Evolutionary conservation across 2,888 invertebrate species (phyloP), one percentile per base, ranked within the genome.

Genomic region (Thymelicus acteon): DNA sequence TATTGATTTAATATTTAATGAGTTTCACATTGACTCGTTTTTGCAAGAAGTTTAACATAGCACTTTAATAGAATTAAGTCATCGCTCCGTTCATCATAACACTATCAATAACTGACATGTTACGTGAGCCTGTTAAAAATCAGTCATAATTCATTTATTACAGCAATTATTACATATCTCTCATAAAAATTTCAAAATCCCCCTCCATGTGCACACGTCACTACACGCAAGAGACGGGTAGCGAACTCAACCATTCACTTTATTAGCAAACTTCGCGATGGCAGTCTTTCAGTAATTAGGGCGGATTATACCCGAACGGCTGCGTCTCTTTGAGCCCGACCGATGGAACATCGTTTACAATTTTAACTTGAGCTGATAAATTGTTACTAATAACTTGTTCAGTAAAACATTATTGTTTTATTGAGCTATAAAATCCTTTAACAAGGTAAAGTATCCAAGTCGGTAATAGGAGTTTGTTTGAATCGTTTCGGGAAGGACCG

Each of bases 221-320:
- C 61, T 61, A 64, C 44, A 62, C 71, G 71, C 67, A 67, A 54
- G 67, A 48, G 57, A 57, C 65, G 44, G 52, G 65, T 52, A 66
- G 44, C 10, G 65, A 19, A 87, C 87, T 89, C 84, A 86, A 87
- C 88, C 88, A 88, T 86, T 88, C 88, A 89, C 90, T 92, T 92
- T 92, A 92, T 92, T 92, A 91, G 86, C 85, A 91, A 92, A 92
- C 88, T 92, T 92, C 80, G 82, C 83, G 86, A 84, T 81, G 87
- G 88, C 83, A 87, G 86, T 89, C 87, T 90, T 90, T 88, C 84
- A 88, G 90, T 91, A 92, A 92, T 92, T 92, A 92, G 85, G 84
- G 80, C 81, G 85, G 89, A 90, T 92, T 91, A 92, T 87, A 88
- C 88, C 83, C 88, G 82, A 84, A 77, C 83, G 86, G 88, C 84